These are phyloP conservation scores for Enteromius viviparus DNA, from an alignment of 2,797 vertebrate genomes.

Conservation along the genomic window DNA sequence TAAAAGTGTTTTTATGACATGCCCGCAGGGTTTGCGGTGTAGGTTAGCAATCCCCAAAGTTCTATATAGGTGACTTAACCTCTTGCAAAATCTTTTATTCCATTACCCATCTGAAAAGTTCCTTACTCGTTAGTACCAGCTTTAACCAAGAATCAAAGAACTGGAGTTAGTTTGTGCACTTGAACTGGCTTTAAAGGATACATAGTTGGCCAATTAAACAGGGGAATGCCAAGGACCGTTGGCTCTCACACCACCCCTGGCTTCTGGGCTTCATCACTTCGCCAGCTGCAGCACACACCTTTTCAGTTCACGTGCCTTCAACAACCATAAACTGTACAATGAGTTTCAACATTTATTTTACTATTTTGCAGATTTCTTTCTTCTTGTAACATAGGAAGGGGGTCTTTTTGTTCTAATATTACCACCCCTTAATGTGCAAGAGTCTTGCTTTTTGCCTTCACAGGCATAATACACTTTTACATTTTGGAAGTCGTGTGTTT, in stretches of 20 bases:
- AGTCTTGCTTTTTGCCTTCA: too few species aligned
- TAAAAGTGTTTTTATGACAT: neutral
- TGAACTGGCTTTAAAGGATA: constrained; percentile 5
- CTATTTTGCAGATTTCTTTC: too few species aligned
- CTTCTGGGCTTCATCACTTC: constrained; percentile 15
- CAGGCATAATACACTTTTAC: too few species aligned
- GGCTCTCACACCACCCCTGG: neutral
- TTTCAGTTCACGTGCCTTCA: neutral
- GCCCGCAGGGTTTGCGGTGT: neutral
- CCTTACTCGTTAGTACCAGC: neutral
- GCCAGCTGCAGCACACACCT: constrained; percentile 10
- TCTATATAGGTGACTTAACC: neutral
- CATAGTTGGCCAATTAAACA: neutral
- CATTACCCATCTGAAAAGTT: neutral
- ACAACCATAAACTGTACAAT: neutral
- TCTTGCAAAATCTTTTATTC: neutral
- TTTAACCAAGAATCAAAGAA: neutral
- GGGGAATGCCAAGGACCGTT: constrained; percentile 13
- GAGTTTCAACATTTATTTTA: neutral
- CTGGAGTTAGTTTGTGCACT: neutral
- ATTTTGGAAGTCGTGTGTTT: too few species aligned
- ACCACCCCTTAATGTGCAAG: too few species aligned
- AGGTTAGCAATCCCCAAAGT: neutral
- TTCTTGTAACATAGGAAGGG: too few species aligned
- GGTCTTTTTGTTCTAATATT: too few species aligned